These are phyloP conservation scores for Acrocephalus kingi DNA, from an alignment of 2,113 vertebrate species.

Conservation along the genomic window DNA sequence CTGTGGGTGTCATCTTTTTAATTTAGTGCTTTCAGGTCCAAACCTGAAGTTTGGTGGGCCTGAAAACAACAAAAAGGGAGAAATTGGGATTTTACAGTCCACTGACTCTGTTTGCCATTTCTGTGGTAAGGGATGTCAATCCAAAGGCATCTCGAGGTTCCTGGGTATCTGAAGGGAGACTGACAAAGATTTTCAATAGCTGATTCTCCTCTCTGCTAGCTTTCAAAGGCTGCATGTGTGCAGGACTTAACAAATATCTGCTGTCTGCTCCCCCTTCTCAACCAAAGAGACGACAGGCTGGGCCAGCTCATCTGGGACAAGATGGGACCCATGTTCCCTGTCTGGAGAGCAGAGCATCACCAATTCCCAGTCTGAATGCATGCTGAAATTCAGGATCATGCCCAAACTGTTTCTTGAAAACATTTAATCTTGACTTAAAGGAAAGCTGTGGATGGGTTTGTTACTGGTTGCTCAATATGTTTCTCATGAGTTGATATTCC, in stretches of 20 bases:
- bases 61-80: background rate
- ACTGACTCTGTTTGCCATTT: background rate
- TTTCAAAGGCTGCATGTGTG: background rate
- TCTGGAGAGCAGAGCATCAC: background rate
- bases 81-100: background rate
- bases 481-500: slow-evolving; percentile 62
- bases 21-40: background rate
- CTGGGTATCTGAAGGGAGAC: background rate
- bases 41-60: background rate
- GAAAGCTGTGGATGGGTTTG: background rate
- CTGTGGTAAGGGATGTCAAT: background rate
- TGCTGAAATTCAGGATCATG: background rate
- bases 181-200: background rate
- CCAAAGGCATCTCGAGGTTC: background rate
- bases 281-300: background rate
- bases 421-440: background rate
- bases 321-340: background rate
- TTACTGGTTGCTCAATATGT: slow-evolving; percentile 33
- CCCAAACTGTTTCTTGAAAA: slow-evolving; percentile 38
- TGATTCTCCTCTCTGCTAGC: background rate
- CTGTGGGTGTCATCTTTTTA: background rate
- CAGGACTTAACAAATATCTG: background rate
- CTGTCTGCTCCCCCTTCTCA: background rate
- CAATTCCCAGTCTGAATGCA: background rate
- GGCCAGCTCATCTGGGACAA: background rate